These are phyloP conservation scores for Papilio glaucus DNA, from an alignment of 1,140 invertebrate species.

Conservation along the genomic window DNA sequence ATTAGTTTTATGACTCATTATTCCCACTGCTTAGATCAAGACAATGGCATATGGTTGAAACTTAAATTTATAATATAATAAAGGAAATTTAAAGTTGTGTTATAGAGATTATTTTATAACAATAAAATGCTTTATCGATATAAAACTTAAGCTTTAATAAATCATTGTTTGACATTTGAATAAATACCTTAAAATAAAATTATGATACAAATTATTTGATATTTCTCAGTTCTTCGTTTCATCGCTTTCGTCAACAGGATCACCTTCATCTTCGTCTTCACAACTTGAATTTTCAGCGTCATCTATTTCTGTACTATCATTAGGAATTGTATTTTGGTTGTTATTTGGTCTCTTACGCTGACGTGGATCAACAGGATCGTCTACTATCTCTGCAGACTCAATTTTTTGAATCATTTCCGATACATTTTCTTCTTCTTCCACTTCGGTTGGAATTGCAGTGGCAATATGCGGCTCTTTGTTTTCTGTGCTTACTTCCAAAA, in stretches of 20 bases:
- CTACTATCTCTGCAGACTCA: background rate
- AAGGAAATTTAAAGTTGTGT: background rate
- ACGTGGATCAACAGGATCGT: constrained; percentile 39
- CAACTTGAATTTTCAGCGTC: constrained; percentile 49
- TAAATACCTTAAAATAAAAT: constrained; percentile 25
- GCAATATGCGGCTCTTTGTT: constrained; percentile 12
- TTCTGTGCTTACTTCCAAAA: constrained; percentile 43
- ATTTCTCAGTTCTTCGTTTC: constrained; percentile 40
- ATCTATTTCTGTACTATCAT: constrained; percentile 48
- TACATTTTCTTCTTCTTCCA: constrained; percentile 43
- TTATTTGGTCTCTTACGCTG: constrained; percentile 44
- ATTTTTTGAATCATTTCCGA: background rate
- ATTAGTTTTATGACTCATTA: constrained; percentile 33
- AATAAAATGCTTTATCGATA: background rate
- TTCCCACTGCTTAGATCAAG: constrained; percentile 19
- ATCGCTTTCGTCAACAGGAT: constrained; percentile 45
- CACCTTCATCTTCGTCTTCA: constrained; percentile 44
- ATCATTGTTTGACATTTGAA: background rate
- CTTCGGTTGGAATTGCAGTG: constrained; percentile 37
- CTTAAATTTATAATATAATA: background rate
- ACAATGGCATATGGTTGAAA: constrained; percentile 19
- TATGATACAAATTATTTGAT: constrained; percentile 29
- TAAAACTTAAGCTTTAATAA: constrained; percentile 19
- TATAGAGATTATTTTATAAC: background rate
- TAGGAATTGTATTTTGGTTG: constrained; percentile 40